Evolutionary conservation across 1,140 invertebrate species (phyloP), one percentile per base, ranked within the genome.

Genomic region (Himalopsyche phryganea): DNA sequence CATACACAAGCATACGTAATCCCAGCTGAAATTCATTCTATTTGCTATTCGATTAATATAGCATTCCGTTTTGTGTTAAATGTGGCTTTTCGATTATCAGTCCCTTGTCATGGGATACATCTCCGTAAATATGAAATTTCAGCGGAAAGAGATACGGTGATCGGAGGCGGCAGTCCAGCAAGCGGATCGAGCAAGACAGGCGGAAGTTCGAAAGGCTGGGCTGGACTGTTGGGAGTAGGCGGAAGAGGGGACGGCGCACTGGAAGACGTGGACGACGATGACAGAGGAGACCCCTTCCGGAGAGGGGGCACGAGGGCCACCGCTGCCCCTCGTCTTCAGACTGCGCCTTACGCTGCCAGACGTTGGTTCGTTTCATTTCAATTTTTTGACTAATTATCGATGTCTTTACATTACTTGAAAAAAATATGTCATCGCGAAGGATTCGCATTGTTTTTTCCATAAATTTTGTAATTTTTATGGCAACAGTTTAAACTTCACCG

Each of bases 231-330:
- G 56, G 67, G 60, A 51, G 23, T 28, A 69, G 19, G 60, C 68
- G 6, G 74, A 69, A 61, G 75, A 68, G 32, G 74, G 67, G 23
- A 28, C 4, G 58, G 88, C 68, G 84, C 83, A 72, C 85, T 86
- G 19, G 86, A 86, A 45, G 83, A 84, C 65, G 74, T 90, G 45
- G 85, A 89, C 65, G 85, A 87, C 35, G 67, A 80, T 33, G 75
- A 72, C 17, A 75, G 79, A 47, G 76, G 81, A n/a, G 78, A 78
- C 11, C 81, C 84, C 58, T 91, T 92, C 65, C 79, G 80, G 35
- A 74, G 90, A 18, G 86, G 87, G 1, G 87, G 88, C 6, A 74
- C 90, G 6, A 72, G 92, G 38, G 85, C 90, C 0, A 91, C 90
- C 0, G 89, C 90, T 40, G 83, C 86, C 45, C 85, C 87, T 1